Base-by-base conservation (phyloP, 1,140 invertebrate species). In the Drosophila hydei region DNA sequence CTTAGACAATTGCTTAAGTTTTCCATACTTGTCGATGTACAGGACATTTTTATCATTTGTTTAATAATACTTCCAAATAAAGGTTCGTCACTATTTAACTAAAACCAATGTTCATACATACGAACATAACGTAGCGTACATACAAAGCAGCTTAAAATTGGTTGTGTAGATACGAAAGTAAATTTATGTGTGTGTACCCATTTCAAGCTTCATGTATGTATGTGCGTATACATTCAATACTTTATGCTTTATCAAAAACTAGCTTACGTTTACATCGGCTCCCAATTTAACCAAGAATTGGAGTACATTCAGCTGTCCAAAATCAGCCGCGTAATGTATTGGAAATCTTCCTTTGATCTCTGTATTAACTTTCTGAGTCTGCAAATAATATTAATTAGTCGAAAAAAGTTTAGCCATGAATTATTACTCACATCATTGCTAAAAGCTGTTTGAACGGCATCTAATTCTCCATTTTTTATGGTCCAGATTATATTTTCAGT, bases 381-480 rank as follows among this genome's bases (percentile, higher is more conserved):
- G 47, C 12, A 52, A 63, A 51, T 40, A 48, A 43, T 43, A 23
- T 45, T 45, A 68, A 42, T 67, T 58, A 36, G 14, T 45, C 16
- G 43, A 56, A 27, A 16, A n/a, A 19, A 55, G 21, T 47, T 30
- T 36, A 25, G 19, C 4, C 4, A 8, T 36, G 4, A 3, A 55
- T 25, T 11, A 47, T 4, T 42, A 61, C 73, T 19, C 96, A 96
- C 92, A 95, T 95, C 92, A 97, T 96, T 71, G 9, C 56, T 42
- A 14, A 98, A 94, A 72, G 96, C 95, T 91, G 97, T 95, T 92
- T 96, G 96, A 14, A 98, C 97, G 93, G 96, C 95, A 79, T 98
- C 97, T 78, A 98, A 93, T 92, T 99, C 97, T 51, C 97, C 97
- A 92, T 98, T 98, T 93, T 98, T 98, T 71, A 98, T 96, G 89